Percentiles rank a stretch among this genome's conserved stretches.
phyloP scores from a whole-genome alignment of 2,113 vertebrate genomes.

The Labeo catla region DNA sequence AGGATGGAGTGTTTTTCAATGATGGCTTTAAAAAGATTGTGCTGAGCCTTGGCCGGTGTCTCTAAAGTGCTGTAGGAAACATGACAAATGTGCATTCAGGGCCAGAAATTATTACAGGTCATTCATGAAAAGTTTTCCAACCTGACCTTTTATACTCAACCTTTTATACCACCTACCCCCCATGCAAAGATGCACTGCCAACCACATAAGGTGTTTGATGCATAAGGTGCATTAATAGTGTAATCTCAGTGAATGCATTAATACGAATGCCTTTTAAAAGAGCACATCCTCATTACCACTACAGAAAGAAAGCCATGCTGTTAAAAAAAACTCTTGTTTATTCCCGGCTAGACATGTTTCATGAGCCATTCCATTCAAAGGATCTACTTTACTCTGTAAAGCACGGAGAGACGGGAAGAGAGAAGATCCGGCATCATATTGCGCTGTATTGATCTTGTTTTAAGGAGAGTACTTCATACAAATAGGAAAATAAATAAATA shows the following conservation, averaged over 20 bases:
- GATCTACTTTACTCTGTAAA: constrained; percentile 7
- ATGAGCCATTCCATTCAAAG: constrained; percentile 5
- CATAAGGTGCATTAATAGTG: constrained; percentile 10
- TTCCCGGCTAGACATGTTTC: constrained; percentile 14
- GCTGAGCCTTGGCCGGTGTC: not conserved
- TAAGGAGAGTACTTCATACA: not conserved
- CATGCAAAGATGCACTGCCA: not conserved
- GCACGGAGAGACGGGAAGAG: not conserved
- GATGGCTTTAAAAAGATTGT: constrained; percentile 19
- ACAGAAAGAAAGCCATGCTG: constrained; percentile 36
- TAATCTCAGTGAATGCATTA: constrained; percentile 36
- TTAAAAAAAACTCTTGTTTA: constrained; percentile 20
- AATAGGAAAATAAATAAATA: not conserved
- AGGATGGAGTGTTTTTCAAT: constrained; percentile 26
- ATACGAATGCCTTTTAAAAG: constrained; percentile 40
- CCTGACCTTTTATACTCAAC: not conserved
- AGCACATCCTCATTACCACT: constrained; percentile 47
- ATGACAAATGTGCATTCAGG: constrained; percentile 1
- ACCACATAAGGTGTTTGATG: constrained; percentile 17
- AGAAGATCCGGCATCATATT: not conserved
- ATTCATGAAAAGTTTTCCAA: not conserved
- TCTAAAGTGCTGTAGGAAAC: constrained; percentile 12
- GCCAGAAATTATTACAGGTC: not conserved
- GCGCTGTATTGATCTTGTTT: constrained; percentile 16
- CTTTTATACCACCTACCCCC: too few relatives aligned